phyloP scores from a whole-genome alignment of 2,797 vertebrate species.

The Rhinella marina region DNA sequence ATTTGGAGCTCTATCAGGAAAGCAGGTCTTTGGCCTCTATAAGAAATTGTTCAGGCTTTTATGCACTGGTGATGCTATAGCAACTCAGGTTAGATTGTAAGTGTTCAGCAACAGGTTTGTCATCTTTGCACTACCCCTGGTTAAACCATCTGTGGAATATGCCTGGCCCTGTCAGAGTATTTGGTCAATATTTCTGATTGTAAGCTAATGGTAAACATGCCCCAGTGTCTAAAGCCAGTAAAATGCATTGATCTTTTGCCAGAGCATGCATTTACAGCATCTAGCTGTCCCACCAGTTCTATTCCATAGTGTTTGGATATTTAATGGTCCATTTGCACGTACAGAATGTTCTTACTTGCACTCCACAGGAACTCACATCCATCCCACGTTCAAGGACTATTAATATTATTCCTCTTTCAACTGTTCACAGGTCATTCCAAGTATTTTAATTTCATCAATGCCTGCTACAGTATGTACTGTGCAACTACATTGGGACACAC shows the following conservation, averaged over 20 bases:
- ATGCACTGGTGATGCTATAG: neutral
- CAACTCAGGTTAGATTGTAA: neutral
- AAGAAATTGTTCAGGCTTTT: neutral
- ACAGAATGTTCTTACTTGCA: constrained; percentile 15
- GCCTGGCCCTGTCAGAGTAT: neutral
- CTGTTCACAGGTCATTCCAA: constrained; percentile 25
- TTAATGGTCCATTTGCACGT: constrained; percentile 24
- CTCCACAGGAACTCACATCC: constrained; percentile 19
- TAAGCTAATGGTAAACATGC: constrained; percentile 1
- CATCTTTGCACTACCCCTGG: neutral
- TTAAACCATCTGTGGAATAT: neutral
- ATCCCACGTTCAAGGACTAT: neutral
- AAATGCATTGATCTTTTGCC: constrained; percentile 12
- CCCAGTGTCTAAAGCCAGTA: neutral
- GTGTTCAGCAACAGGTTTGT: neutral
- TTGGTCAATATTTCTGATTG: constrained; percentile 10
- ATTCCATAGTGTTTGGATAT: constrained; percentile 40
- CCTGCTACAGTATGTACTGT: neutral
- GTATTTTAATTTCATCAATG: neutral
- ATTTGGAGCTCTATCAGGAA: too few relatives aligned
- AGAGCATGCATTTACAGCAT: constrained; percentile 27
- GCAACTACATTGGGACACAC: neutral
- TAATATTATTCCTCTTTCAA: neutral
- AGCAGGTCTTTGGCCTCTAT: too few relatives aligned
- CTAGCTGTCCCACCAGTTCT: neutral